phyloP scores from a whole-genome alignment of 64 coral and sea anemone species.

The Anthopleura sola region DNA sequence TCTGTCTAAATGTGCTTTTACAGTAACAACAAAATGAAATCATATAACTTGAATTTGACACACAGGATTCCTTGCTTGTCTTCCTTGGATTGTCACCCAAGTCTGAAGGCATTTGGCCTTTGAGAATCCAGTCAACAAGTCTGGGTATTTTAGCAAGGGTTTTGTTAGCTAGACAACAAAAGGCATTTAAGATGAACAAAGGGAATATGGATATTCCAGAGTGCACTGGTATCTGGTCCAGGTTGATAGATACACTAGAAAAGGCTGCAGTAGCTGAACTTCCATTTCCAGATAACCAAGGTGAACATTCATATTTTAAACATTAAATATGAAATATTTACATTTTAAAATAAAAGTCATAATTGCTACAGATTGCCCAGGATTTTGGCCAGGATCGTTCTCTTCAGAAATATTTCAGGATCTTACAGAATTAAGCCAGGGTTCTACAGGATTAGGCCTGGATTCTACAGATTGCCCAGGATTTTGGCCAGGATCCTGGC shows the following conservation, averaged over 20 bases:
- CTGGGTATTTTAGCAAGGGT: conserved; percentile 74
- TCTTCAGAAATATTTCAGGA: too few species aligned
- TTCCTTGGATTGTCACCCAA: conserved; percentile 60
- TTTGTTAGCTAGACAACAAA: conserved; percentile 71
- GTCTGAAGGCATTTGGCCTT: conserved; percentile 52
- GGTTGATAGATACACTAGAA: conserved; percentile 62
- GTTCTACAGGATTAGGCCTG: too few species aligned
- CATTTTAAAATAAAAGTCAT: too few species aligned
- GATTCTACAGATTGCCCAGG: too few species aligned
- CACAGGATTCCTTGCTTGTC: conserved; percentile 58
- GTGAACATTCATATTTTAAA: conserved; percentile 12
- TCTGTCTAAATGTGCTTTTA: neutral
- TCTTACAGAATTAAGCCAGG: too few species aligned
- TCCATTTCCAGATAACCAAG: conserved; percentile 37
- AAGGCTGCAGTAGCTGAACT: conserved; percentile 36
- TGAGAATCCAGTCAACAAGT: conserved; percentile 61
- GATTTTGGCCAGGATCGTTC: too few species aligned
- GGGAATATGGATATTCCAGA: conserved; percentile 74
- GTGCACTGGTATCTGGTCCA: conserved; percentile 68
- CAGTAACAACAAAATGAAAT: too few species aligned
- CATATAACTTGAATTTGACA: too few species aligned
- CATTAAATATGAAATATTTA: too few species aligned
- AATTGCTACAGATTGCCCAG: too few species aligned
- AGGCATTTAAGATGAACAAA: conserved; percentile 24
- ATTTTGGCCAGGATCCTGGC: too few species aligned